Base-by-base conservation (phyloP, 2,113 vertebrate species). In the Porphyrio hochstetteri region DNA sequence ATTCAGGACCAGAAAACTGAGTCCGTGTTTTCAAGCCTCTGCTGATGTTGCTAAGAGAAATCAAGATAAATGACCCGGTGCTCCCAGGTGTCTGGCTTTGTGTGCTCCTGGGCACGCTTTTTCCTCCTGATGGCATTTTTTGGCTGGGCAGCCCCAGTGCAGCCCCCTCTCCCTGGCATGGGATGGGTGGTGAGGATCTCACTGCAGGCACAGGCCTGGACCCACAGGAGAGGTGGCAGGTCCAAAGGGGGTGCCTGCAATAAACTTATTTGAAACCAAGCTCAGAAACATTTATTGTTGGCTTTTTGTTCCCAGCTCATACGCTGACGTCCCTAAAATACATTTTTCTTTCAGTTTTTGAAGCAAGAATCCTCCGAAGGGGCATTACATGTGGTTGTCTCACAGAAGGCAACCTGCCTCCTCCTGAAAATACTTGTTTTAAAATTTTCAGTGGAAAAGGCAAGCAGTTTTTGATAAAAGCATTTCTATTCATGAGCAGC, bases 401-500 rank as follows among this genome's bases (percentile, higher is more conserved):
- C 60, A 42, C 68, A 95, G 95, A 96, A 95, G 40, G 88, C 82
- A 93, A 90, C 96, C 94, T 93, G 76, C 82, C 76, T 94, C 76
- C 82, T 67, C 88, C 94, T 77, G 88, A 94, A 97, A 96, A 92
- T 48, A 63, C 76, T 88, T 93, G 90, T 86, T 95, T 92, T 87
- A 88, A 81, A 78, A 86, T 92, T 94, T 96, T 92, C 80, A 68
- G 72, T 86, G 93, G 90, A 88, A 77, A 95, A 95, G 7, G 29
- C 6, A 7, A 74, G 5, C 48, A 17, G 80, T 82, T 96, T 95
- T 92, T 94, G 86, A 96, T 95, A 88, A 88, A 86, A 92, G 76
- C 85, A 90, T 96, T 96, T 96, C 95, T 95, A 95, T 96, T 92
- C 93, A 94, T 90, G 92, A 94, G 92, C 93, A 83, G 88, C 35